Evolutionary conservation across 2,888 invertebrate genomes (phyloP).

Genomic region (Malthinus seriepunctatus): DNA sequence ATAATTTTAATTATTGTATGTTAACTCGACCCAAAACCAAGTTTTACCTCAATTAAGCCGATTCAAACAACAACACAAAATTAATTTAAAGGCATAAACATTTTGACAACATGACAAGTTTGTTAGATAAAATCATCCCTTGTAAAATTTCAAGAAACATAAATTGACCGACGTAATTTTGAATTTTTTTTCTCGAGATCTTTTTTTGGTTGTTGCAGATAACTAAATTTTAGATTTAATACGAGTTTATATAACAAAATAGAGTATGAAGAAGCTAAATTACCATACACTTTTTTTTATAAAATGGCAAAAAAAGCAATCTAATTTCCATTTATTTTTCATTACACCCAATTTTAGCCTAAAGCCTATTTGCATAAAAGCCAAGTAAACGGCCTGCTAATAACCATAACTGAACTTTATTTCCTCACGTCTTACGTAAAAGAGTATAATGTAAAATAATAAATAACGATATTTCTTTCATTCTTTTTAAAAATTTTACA

Average conservation of each 20-base stretch:
- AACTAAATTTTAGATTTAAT: too few relatives aligned
- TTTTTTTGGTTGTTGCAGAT: too few relatives aligned
- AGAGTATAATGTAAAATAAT: too few relatives aligned
- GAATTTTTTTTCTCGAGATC: too few relatives aligned
- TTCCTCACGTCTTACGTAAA: too few relatives aligned
- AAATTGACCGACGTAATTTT: too few relatives aligned
- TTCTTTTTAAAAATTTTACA: constrained; percentile 7
- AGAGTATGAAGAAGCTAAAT: too few relatives aligned
- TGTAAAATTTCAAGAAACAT: too few relatives aligned
- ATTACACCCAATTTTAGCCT: constrained; percentile 3
- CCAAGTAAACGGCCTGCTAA: constrained; percentile 2
- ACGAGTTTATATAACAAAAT: too few relatives aligned
- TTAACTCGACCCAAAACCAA: not conserved
- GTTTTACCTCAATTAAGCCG: constrained; percentile 3
- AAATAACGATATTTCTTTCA: too few relatives aligned
- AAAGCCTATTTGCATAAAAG: constrained; percentile 4
- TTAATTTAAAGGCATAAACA: not conserved
- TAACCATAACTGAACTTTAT: not conserved
- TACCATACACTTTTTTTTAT: too few relatives aligned
- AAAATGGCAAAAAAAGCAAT: not conserved
- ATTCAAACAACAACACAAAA: not conserved
- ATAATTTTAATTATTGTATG: not conserved
- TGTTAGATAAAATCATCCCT: not conserved
- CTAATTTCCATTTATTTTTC: constrained; percentile 5
- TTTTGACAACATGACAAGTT: not conserved